Conservation (phyloP, 1,140 invertebrate genomes). For the Zaprionus ghesquierei region DNA sequence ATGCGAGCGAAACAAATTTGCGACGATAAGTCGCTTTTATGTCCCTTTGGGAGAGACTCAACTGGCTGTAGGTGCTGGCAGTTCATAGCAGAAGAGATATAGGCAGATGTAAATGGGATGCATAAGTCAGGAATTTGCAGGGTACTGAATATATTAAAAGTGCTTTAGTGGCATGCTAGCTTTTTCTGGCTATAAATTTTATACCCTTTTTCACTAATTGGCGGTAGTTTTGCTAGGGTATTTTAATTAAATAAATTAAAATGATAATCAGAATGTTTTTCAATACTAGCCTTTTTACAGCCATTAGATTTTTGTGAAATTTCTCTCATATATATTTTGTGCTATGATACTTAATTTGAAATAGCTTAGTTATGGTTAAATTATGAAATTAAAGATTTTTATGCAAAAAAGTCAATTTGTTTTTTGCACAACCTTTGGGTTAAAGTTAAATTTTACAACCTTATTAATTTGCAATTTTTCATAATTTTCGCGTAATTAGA, state of each 20-base stretch:
- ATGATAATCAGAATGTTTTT: no score
- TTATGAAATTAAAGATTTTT: not conserved
- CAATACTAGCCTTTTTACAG: no score
- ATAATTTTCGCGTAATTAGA: not conserved
- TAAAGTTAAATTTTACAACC: not conserved
- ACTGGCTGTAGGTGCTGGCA: not conserved
- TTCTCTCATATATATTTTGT: not conserved
- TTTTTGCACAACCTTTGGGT: not conserved
- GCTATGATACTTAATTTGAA: not conserved
- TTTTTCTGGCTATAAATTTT: no score
- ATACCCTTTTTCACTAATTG: no score
- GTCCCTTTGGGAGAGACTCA: not conserved
- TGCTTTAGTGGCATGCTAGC: no score
- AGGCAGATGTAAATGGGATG: not conserved
- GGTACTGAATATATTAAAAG: no score
- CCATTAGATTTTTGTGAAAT: not conserved
- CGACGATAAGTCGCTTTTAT: slow-evolving; percentile 26
- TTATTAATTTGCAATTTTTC: not conserved
- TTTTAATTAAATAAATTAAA: no score
- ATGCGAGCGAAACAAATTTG: slow-evolving; percentile 23
- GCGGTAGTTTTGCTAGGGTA: no score
- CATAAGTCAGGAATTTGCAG: not conserved
- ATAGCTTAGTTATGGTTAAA: not conserved
- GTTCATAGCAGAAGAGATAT: not conserved
- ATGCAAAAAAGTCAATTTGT: not conserved